Conservation (phyloP, 2,113 vertebrate genomes). For the Tiliqua scincoides region DNA sequence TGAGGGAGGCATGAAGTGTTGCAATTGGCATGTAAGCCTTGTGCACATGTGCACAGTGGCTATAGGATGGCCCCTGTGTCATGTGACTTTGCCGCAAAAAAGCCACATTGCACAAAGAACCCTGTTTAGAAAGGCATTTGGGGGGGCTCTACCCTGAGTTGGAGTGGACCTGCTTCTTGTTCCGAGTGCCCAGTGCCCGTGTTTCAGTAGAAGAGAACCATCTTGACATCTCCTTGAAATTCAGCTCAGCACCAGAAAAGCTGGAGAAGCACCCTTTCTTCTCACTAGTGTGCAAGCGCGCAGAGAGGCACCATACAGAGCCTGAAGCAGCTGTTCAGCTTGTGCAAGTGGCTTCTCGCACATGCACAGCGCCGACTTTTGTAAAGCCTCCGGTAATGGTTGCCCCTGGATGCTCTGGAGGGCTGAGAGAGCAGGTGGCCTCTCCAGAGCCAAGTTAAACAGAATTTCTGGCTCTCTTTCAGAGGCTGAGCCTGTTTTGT, state of each 20-base stretch:
- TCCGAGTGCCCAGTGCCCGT: too few species aligned
- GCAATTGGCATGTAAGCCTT: too few species aligned
- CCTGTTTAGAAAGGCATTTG: too few species aligned
- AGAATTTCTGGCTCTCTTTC: background rate
- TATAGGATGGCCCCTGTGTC: too few species aligned
- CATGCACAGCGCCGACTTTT: background rate
- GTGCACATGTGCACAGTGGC: too few species aligned
- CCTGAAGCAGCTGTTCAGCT: background rate
- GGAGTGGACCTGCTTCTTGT: too few species aligned
- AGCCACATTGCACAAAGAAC: too few species aligned
- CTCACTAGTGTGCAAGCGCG: background rate
- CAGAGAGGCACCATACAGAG: background rate
- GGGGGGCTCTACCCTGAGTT: too few species aligned
- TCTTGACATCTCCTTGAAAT: background rate
- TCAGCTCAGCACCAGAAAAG: background rate
- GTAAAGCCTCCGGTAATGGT: background rate
- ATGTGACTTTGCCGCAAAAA: too few species aligned
- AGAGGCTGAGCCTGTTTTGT: background rate
- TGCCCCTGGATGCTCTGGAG: background rate
- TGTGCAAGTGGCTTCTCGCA: background rate
- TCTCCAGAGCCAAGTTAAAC: background rate
- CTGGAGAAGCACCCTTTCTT: background rate
- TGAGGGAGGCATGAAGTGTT: too few species aligned
- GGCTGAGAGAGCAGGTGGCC: background rate
- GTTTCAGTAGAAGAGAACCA: too few species aligned